Evolutionary conservation across 2,888 invertebrate species (phyloP), one percentile per base, ranked within the genome.

Genomic region (Chalcis sispes): DNA sequence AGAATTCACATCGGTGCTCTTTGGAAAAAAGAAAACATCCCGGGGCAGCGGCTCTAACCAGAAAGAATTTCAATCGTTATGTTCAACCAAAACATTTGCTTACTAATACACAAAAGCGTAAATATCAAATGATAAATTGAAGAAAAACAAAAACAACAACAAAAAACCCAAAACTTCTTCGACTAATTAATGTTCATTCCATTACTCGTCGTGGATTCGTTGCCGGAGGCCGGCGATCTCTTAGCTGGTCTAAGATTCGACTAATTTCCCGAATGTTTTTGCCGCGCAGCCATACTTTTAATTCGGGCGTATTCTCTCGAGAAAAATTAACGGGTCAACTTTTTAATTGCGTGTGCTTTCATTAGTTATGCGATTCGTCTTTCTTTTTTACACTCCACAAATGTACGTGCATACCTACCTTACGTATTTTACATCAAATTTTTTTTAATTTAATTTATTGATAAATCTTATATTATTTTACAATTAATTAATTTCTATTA

Each of bases 341-440:
- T 85, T 85, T 84, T 84, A 85, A 84, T 83, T 83, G 81, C n/a
- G n/a, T 83, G 83, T 82, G 81, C 81, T 81, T 82, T 81, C 83
- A 83, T 84, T 85, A 84, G 82, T 84, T 82, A 82, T 82, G 83
- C 82, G 80, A 80, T 80, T 77, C 64, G 78, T 70, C 77, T 75
- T 75, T 80, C 77, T 73, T 79, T 75, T 77, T 75, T n/a, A 18
- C 13, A 64, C 10, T 61, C 18, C 48, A 52, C 5, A 36, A 4
- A 36, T 10, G 36, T 36, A 36, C 36, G 36, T 36, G 36, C 36
- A n/a, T n/a, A n/a, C n/a, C n/a, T n/a, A n/a, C n/a, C n/a, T n/a
- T n/a, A n/a, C n/a, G n/a, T n/a, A n/a, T n/a, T n/a, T n/a, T n/a
- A n/a, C n/a, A n/a, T n/a, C 36, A 36, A 7, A 36, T 36, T 36